Base-by-base conservation (phyloP, 2,888 invertebrate species). In the Eulithis testata region DNA sequence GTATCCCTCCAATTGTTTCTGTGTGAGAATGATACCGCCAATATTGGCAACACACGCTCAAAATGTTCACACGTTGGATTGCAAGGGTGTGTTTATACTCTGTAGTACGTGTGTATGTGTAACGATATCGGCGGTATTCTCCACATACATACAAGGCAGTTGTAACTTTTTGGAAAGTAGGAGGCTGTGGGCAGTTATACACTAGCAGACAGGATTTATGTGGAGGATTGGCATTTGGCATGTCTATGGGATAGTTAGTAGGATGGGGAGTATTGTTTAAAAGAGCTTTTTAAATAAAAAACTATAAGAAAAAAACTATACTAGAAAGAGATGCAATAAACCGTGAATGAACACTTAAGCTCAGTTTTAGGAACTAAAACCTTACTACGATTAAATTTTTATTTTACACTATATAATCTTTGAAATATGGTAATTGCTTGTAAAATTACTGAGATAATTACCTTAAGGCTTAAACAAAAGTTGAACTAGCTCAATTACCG, bases 171-270 rank as follows among this genome's bases (percentile, higher is more conserved):
- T 45, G 51, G 44, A 21, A 27, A 56, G 21, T 49, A 11, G 27
- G 52, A 57, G 52, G 47, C 51, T 37, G 44, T 43, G 57, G 36
- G 11, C 14, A 51, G 51, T 52, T 61, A 51, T 52, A 60, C 27
- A 57, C 21, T 52, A 6, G 44, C 37, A 45, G 44, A 9, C 37
- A 55, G 44, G 50, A 62, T 66, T 59, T 58, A 66, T 66, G 50
- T 59, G 51, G 54, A 55, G 44, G 45, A 55, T 37, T 44, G 57
- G 49, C 54, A 45, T 63, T 56, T 37, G 60, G 27, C 55, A 47
- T 55, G 55, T 52, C 59, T 55, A 61, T 53, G 51, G 43, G 12
- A 61, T 61, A 53, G 47, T 57, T 60, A 56, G 47, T 27, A 49
- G 21, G 43, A 47, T 49, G 7, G 8, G 47, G 47, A 53, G 47